Base-by-base conservation (phyloP, 2,797 vertebrate genomes). In the Enteromius afrohamiltoni region DNA sequence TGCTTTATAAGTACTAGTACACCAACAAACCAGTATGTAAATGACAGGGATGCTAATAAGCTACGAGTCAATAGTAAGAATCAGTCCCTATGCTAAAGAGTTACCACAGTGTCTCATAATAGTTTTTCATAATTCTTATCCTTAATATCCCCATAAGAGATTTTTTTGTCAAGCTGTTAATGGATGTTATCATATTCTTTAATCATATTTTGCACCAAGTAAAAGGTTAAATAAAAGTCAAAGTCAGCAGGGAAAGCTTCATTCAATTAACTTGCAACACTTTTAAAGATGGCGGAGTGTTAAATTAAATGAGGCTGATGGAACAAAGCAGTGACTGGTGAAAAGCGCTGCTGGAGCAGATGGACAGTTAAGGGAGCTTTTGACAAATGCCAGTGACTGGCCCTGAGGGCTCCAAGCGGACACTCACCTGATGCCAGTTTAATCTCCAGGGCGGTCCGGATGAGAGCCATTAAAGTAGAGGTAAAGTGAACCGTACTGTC, bases 401-500 rank as follows among this genome's bases (percentile, higher is more conserved):
- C 45, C n/a, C 53, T 26, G 37, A 34, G 29, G 62, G 62, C 29
- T 65, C 29, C 62, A 65, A 34, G 2, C 1, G 8, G 74, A 60
- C 53, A 73, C 92, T 92, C 84, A 99, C 97, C 98, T 93, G 97
- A 95, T 40, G 97, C 97, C 4, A 99, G 95, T 90, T 99, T 99
- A 94, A 99, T 97, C 81, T 98, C 97, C 89, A 99, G 95, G 17
- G 98, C 98, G 0, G 98, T 99, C 85, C 97, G 95, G 86, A 99
- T 99, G 91, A 99, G 94, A 65, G 96, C 98, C 98, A 99, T 99
- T 89, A 99, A 93, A 0, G 98, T 99, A 90, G 98, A 99, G 0
- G 98, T 99, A 95, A 99, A 99, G 88, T 98, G 97, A 53, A 99
- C 98, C 0, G 97, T 97, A 88, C 96, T 93, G 91, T 99, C 97